phyloP scores from a whole-genome alignment of 2,113 vertebrate species.

The Xiphorhynchus elegans region DNA sequence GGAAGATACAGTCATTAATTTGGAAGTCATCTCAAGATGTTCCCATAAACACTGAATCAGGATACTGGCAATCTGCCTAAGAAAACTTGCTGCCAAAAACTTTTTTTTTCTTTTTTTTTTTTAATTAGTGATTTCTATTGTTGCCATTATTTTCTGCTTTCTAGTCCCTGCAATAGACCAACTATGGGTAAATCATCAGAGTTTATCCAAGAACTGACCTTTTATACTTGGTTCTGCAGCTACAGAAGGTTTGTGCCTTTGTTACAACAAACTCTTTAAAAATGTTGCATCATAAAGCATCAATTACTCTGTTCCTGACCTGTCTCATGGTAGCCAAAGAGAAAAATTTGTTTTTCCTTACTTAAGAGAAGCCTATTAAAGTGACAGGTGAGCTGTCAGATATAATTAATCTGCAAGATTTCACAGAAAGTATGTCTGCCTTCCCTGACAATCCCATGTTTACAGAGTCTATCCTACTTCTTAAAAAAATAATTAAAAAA shows the following conservation, averaged over 20 bases:
- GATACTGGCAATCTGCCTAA: slow-evolving; percentile 60
- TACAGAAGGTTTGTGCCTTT: background rate
- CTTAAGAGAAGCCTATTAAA: slow-evolving; percentile 6
- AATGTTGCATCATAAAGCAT: background rate
- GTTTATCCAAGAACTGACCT: background rate
- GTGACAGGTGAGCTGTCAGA: background rate
- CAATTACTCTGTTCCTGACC: background rate
- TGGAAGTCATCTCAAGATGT: slow-evolving; percentile 78
- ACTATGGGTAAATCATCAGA: background rate
- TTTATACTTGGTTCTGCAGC: background rate
- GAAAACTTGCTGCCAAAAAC: slow-evolving; percentile 43
- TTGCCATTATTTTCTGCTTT: slow-evolving; percentile 75
- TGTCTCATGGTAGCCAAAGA: background rate
- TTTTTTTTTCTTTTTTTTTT: background rate
- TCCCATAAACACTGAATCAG: slow-evolving; percentile 83
- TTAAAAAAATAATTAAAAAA: background rate
- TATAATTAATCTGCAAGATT: background rate
- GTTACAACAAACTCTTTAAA: background rate
- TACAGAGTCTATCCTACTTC: background rate
- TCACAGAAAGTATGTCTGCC: background rate
- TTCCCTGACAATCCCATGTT: background rate
- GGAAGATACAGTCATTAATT: slow-evolving; percentile 70
- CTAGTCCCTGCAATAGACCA: slow-evolving; percentile 29
- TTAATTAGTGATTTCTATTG: slow-evolving; percentile 33
- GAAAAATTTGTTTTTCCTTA: background rate